phyloP scores from a whole-genome alignment of 2,888 invertebrate genomes.

The Cyclophora albipunctata region DNA sequence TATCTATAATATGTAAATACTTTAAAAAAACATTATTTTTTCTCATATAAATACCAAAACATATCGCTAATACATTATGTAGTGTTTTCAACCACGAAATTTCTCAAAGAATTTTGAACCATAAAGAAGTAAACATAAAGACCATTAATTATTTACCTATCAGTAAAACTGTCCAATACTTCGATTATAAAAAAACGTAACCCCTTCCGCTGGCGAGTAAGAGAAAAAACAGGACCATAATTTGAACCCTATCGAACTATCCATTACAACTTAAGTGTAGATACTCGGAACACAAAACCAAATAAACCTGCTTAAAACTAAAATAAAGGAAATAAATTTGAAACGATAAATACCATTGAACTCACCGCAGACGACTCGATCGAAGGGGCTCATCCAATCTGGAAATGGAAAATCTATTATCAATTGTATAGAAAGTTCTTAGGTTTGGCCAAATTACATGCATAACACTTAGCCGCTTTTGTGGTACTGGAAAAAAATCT shows the following conservation, averaged over 20 bases:
- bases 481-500: not conserved
- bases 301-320: conserved; percentile 61
- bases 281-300: conserved; percentile 32
- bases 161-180: no score
- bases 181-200: no score
- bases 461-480: conserved; percentile 28
- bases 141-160: no score
- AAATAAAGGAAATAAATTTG: conserved; percentile 72
- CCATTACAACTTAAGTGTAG: conserved; percentile 18
- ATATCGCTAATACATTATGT: no score
- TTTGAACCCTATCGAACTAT: conserved; percentile 4
- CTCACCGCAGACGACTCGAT: conserved; percentile 96
- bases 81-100: no score
- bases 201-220: no score
- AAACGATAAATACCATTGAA: conserved; percentile 87
- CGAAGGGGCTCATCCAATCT: conserved; percentile 97
- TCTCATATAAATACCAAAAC: no score
- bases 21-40: no score
- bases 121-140: no score
- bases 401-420: conserved; percentile 80
- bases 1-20: conserved; percentile 22
- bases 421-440: conserved; percentile 73
- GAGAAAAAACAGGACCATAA: no score
- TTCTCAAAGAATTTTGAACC: no score
- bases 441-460: conserved; percentile 54